These are phyloP conservation scores for Aspiorhynchus laticeps DNA, from an alignment of 2,113 vertebrate species.

Conservation along the genomic window DNA sequence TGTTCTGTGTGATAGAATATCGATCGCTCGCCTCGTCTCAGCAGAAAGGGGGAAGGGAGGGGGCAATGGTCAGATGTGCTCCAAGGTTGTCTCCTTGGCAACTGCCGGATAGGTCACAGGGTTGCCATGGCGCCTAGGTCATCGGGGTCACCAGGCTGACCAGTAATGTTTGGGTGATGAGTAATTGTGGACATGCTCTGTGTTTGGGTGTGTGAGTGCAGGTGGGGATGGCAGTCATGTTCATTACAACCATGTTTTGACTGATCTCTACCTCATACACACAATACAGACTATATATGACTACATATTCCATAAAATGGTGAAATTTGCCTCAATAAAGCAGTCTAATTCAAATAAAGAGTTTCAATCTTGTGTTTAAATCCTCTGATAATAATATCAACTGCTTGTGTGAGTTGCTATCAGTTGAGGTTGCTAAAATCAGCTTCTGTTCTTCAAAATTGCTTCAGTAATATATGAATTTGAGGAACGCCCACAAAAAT, in stretches of 20 bases:
- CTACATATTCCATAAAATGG: neutral
- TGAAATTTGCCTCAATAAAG: neutral
- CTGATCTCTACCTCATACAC: neutral
- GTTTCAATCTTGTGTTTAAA: neutral
- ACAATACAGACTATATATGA: neutral
- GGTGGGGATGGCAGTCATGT: conserved; percentile 16
- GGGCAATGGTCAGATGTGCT: conserved; percentile 77
- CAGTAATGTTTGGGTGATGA: conserved; percentile 55
- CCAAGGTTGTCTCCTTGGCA: conserved; percentile 83
- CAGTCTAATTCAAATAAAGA: neutral
- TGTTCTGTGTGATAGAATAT: conserved; percentile 85
- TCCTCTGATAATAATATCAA: neutral
- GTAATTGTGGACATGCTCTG: conserved; percentile 49
- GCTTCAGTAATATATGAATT: neutral
- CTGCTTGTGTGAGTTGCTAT: neutral
- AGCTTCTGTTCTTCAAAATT: neutral
- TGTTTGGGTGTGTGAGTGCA: conserved; percentile 51
- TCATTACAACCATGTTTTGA: neutral
- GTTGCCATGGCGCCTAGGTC: conserved; percentile 81
- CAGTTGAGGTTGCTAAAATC: no score
- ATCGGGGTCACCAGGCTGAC: conserved; percentile 65
- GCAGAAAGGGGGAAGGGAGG: conserved; percentile 64
- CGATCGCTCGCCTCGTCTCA: conserved; percentile 77
- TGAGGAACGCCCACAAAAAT: no score
- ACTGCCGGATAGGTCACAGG: conserved; percentile 77